Percentiles rank a stretch among this genome's conserved stretches.
Evolutionary conservation across 2,797 vertebrate species (phyloP).

Genomic region (Channa striata): DNA sequence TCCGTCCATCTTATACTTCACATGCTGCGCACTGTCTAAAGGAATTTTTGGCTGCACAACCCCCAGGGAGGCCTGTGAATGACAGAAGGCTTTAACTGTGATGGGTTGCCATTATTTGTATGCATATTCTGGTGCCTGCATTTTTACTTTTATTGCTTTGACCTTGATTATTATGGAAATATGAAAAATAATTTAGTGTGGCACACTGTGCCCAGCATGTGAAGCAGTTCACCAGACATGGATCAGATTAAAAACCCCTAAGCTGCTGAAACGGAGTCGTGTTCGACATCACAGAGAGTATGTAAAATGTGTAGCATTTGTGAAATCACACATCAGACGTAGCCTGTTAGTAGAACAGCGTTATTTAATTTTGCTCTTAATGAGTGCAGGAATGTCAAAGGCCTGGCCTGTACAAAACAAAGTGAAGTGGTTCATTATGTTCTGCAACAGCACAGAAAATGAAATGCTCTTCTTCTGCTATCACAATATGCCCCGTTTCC

Average conservation of each 20-base stretch:
- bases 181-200: conserved; percentile 26
- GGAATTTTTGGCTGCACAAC: not conserved
- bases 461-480: conserved; percentile 10
- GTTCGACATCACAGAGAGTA: conserved; percentile 4
- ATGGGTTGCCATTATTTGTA: conserved; percentile 34
- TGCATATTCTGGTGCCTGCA: conserved; percentile 16
- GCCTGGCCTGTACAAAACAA: conserved; percentile 27
- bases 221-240: not conserved
- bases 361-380: conserved; percentile 26
- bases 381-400: conserved; percentile 7
- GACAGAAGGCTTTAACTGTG: conserved; percentile 26
- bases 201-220: not conserved
- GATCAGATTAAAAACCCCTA: conserved; percentile 19
- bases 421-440: conserved; percentile 44
- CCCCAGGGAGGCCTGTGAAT: not conserved
- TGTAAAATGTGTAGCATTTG: not conserved
- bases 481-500: conserved; percentile 38
- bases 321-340: conserved; percentile 8
- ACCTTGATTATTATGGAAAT: conserved; percentile 35
- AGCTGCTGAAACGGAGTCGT: not conserved
- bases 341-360: conserved; percentile 1
- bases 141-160: conserved; percentile 47
- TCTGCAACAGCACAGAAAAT: conserved; percentile 29
- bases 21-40: conserved; percentile 14
- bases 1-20: conserved; percentile 9